A percentile compares a stretch with the other conserved stretches of the same genome.
phyloP scores from a whole-genome alignment of 2,113 vertebrate genomes.

The Asarcornis scutulata region DNA sequence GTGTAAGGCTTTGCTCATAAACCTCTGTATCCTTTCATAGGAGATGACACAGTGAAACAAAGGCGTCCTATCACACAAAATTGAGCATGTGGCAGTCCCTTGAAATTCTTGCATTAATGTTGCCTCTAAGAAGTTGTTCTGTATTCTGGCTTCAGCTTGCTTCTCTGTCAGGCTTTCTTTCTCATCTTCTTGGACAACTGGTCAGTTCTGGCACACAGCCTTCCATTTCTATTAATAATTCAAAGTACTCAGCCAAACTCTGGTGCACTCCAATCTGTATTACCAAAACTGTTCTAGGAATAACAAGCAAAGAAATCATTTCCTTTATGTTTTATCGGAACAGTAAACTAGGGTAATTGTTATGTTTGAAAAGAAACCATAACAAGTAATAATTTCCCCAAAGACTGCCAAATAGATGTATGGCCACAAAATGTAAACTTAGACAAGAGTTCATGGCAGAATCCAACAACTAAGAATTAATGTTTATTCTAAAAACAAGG shows the following conservation, averaged over 20 bases:
- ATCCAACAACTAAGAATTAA: background rate
- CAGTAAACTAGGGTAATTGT: background rate
- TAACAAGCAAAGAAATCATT: slow-evolving; percentile 22
- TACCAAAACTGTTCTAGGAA: slow-evolving; percentile 13
- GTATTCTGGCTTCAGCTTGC: background rate
- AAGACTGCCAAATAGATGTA: background rate
- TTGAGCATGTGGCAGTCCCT: background rate
- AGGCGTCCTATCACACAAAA: background rate
- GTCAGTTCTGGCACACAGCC: slow-evolving; percentile 25
- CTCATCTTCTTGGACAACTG: background rate
- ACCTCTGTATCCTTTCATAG: background rate
- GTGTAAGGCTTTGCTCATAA: background rate
- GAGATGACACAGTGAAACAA: background rate
- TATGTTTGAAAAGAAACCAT: background rate
- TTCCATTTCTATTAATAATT: slow-evolving; percentile 60
- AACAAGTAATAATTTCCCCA: slow-evolving; percentile 21
- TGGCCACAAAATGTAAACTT: slow-evolving; percentile 3
- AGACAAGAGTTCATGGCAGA: background rate
- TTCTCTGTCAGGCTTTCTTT: background rate
- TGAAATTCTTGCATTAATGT: background rate
- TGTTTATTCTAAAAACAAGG: slow-evolving; percentile 34
- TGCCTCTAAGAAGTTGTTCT: background rate
- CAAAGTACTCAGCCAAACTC: slow-evolving; percentile 13
- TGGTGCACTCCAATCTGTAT: background rate
- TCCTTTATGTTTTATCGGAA: slow-evolving; percentile 18